Evolutionary conservation across 53 echinoderm and acorn worm genomes (phyloP).

Genomic region (Crossaster papposus): DNA sequence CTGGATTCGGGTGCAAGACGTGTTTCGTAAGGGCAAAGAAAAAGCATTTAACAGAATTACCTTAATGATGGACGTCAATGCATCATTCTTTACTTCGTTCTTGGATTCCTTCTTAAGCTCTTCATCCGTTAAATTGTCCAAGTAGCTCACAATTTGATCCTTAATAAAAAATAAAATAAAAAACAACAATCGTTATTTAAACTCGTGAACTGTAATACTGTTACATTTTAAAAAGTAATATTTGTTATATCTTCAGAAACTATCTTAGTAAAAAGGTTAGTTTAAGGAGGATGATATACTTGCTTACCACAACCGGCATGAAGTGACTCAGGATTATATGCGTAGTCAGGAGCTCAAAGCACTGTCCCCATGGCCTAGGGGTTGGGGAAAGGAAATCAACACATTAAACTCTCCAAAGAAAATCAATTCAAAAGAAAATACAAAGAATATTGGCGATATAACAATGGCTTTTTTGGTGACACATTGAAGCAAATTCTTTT

Average conservation of each 20-base stretch:
- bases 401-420: neutral
- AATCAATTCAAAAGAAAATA: neutral
- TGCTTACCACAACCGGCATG: conserved; percentile 98
- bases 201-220: too few relatives aligned
- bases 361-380: conserved; percentile 97
- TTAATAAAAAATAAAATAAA: neutral
- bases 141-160: conserved; percentile 88
- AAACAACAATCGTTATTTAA: neutral
- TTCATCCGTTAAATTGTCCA: conserved; percentile 93
- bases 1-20: neutral
- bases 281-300: too few relatives aligned
- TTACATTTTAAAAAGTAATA: too few relatives aligned
- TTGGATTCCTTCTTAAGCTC: conserved; percentile 99
- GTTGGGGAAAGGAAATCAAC: conserved; percentile 8
- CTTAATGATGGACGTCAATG: conserved; percentile 96
- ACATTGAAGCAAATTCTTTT: too few relatives aligned
- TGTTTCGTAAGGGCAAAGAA: neutral
- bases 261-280: neutral
- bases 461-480: too few relatives aligned
- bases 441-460: neutral
- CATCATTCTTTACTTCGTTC: conserved; percentile 98
- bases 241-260: too few relatives aligned
- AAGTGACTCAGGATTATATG: conserved; percentile 90
- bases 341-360: conserved; percentile 94
- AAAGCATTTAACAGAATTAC: conserved; percentile 35